These are phyloP conservation scores for Ceuthmochares aereus DNA, from an alignment of 2,113 vertebrate genomes.

Conservation along the genomic window DNA sequence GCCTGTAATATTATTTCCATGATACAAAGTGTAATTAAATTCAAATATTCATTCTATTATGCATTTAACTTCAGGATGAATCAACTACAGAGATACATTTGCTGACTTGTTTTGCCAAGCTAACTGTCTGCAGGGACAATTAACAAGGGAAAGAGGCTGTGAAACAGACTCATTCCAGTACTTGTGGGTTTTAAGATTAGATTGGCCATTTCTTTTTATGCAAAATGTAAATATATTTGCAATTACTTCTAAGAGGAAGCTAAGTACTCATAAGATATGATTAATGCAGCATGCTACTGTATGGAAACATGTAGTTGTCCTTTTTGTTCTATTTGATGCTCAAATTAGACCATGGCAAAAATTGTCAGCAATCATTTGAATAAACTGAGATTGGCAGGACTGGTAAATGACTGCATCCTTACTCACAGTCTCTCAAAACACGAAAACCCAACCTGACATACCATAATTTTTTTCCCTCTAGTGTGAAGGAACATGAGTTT, in stretches of 20 bases:
- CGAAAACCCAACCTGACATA: neutral
- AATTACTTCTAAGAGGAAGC: neutral
- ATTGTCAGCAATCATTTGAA: neutral
- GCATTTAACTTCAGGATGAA: neutral
- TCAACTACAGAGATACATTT: neutral
- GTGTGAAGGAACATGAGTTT: neutral
- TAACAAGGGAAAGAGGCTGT: neutral
- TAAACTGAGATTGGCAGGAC: neutral
- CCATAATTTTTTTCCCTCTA: neutral
- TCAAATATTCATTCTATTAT: slow-evolving; percentile 18
- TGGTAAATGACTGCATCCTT: neutral
- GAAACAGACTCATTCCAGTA: neutral
- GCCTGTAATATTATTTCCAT: slow-evolving; percentile 5
- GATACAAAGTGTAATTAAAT: slow-evolving; percentile 3
- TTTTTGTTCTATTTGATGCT: neutral
- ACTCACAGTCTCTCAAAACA: neutral
- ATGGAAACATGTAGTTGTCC: neutral
- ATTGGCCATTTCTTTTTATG: slow-evolving; percentile 1
- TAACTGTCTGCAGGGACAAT: neutral
- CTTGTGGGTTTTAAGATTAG: neutral
- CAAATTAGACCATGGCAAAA: neutral
- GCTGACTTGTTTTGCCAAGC: neutral
- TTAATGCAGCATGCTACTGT: neutral
- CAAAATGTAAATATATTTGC: slow-evolving; percentile 4
- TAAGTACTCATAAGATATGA: neutral